Evolutionary conservation across 2,113 vertebrate species (phyloP), one percentile per base, ranked within the genome.

Genomic region (Steatornis caripensis): DNA sequence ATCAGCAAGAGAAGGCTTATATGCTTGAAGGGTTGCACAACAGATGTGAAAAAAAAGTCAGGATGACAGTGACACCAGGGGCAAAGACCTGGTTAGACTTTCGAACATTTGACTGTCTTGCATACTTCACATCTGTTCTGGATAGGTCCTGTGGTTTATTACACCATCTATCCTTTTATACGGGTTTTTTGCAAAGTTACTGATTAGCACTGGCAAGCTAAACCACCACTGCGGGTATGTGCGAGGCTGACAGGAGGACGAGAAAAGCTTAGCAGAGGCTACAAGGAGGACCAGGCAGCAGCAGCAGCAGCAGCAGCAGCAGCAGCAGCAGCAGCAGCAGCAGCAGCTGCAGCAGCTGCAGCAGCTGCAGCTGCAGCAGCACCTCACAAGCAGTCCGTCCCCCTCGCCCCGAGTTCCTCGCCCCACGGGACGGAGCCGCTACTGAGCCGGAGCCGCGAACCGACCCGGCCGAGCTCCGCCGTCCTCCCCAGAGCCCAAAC

Each of bases 1-100:
- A 95, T 94, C 90, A 90, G 79, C 75, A 74, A 62, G 54, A 86
- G 46, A 62, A 30, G 46, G 60, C 51, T 93, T 79, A 76, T 30
- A 65, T 12, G 27, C 46, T n/a, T 36, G 18, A 53, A 78, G 82
- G 53, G 61, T 90, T 95, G 90, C 84, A 89, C 88, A 94, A 94
- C 64, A 79, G 30, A 81, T 51, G 17, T 13, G 15, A 17, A 37
- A 82, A 37, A 68, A 27, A 36, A 39, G 19, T 5, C 17, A 36
- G 21, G 54, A 76, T n/a, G 48, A 41, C 49, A 71, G 26, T 41
- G 65, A 87, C 76, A 64, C 18, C 7, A 82, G 11, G 87, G 51
- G 29, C 88, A 92, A 92, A 75, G 76, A 81, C 72, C 86, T 21
- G 15, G 22, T 53, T 74, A 89, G 79, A 78, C 79, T 86, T 90